Evolutionary conservation across 2,113 vertebrate genomes (phyloP).

Genomic region (Nothocercus nigrocapillus): DNA sequence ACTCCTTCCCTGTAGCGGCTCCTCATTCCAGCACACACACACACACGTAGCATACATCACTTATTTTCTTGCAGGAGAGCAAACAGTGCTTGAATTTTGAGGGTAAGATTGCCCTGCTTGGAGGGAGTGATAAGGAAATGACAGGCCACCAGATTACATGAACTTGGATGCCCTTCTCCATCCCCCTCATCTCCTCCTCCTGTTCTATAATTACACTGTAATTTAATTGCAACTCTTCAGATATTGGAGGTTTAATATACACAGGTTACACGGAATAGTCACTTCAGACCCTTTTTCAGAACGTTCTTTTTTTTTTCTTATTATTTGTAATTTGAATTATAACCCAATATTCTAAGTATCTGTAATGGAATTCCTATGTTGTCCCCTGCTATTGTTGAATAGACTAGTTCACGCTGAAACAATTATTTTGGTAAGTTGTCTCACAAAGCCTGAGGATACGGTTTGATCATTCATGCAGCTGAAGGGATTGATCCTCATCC

Average conservation of each 20-base stretch:
- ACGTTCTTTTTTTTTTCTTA: not conserved
- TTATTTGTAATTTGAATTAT: not conserved
- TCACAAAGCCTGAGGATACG: conserved; percentile 42
- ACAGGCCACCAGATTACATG: not conserved
- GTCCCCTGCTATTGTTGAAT: not conserved
- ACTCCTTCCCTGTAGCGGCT: not conserved
- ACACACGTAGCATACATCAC: fast-evolving
- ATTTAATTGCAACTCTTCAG: not conserved
- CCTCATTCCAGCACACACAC: not conserved
- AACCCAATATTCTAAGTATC: not conserved
- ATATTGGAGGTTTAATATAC: not conserved
- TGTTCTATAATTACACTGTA: not conserved
- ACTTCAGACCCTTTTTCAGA: not conserved
- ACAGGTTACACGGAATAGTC: not conserved
- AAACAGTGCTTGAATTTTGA: not conserved
- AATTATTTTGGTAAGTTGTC: conserved; percentile 62
- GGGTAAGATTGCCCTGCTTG: not conserved
- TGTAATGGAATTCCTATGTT: not conserved
- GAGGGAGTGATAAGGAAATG: not conserved
- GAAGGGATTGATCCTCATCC: conserved; percentile 51
- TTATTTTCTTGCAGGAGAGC: not conserved
- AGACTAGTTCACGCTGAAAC: conserved; percentile 43
- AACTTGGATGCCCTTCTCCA: not conserved
- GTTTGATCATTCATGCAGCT: conserved; percentile 55
- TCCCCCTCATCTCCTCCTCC: not conserved